These are phyloP conservation scores for Sycobia sp. DNA, from an alignment of 1,140 invertebrate genomes.

Conservation along the genomic window DNA sequence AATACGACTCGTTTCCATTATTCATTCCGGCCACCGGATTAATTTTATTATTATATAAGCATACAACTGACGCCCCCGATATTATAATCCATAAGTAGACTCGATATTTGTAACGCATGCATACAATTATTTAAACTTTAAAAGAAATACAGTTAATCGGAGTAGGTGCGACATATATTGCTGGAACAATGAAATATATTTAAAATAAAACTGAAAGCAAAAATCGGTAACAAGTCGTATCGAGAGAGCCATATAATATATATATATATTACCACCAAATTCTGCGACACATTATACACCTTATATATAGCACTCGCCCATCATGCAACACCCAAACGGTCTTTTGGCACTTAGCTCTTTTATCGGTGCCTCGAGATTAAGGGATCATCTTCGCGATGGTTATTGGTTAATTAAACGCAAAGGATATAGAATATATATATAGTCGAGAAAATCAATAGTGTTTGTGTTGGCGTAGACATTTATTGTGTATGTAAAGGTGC, in stretches of 20 bases:
- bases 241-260: slow-evolving; percentile 26
- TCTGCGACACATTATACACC: slow-evolving; percentile 42
- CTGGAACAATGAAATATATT: too few species aligned
- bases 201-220: too few species aligned
- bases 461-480: slow-evolving; percentile 27
- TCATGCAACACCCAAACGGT: slow-evolving; percentile 42
- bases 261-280: too few species aligned
- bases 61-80: too few species aligned
- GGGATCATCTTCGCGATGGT: slow-evolving; percentile 26
- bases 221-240: slow-evolving; percentile 29
- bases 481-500: slow-evolving; percentile 28
- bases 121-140: too few species aligned
- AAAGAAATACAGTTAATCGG: too few species aligned
- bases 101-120: too few species aligned
- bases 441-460: slow-evolving; percentile 26
- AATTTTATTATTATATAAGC: too few species aligned
- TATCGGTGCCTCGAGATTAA: slow-evolving; percentile 29
- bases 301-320: slow-evolving; percentile 43
- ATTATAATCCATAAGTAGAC: too few species aligned
- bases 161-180: too few species aligned
- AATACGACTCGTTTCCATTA: slow-evolving; percentile 34
- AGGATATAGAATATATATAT: slow-evolving; percentile 22
- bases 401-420: slow-evolving; percentile 22
- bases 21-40: too few species aligned
- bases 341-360: slow-evolving; percentile 29